Evolutionary conservation across 2,888 invertebrate genomes (phyloP).

Genomic region (Resseliella maxima): DNA sequence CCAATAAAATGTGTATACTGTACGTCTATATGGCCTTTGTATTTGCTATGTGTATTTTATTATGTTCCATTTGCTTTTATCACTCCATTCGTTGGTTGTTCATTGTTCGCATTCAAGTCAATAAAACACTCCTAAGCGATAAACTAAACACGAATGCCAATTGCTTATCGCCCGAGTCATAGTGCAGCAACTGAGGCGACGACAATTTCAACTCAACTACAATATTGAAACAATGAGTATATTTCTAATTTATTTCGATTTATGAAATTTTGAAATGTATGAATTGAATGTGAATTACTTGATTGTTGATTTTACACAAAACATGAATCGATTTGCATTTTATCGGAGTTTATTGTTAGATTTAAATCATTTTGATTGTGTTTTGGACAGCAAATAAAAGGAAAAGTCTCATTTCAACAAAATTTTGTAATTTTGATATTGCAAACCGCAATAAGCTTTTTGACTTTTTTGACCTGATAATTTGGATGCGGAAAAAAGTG

Average conservation of each 20-base stretch:
- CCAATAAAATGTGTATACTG: not conserved
- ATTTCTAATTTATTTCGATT: constrained; percentile 19
- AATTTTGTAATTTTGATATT: not conserved
- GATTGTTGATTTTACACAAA: not conserved
- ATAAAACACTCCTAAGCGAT: constrained; percentile 42
- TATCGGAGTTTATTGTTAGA: not conserved
- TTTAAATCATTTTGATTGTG: not conserved
- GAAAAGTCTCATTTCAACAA: not conserved
- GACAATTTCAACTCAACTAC: not conserved
- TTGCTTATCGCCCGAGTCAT: constrained; percentile 19
- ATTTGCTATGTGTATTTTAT: not conserved
- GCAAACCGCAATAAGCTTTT: not conserved
- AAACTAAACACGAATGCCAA: constrained; percentile 23
- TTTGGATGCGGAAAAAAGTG: not conserved
- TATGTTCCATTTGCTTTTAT: constrained; percentile 18
- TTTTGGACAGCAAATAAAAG: not conserved
- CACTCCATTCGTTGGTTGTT: not conserved
- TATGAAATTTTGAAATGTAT: constrained; percentile 19
- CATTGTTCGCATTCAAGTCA: constrained; percentile 30
- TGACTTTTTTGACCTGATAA: not conserved
- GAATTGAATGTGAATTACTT: constrained; percentile 27
- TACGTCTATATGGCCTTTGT: not conserved
- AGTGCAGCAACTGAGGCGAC: not conserved
- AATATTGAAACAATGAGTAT: not conserved
- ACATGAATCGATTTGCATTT: not conserved